Conservation (phyloP, 2,888 invertebrate species). For the Chirona hameri region DNA sequence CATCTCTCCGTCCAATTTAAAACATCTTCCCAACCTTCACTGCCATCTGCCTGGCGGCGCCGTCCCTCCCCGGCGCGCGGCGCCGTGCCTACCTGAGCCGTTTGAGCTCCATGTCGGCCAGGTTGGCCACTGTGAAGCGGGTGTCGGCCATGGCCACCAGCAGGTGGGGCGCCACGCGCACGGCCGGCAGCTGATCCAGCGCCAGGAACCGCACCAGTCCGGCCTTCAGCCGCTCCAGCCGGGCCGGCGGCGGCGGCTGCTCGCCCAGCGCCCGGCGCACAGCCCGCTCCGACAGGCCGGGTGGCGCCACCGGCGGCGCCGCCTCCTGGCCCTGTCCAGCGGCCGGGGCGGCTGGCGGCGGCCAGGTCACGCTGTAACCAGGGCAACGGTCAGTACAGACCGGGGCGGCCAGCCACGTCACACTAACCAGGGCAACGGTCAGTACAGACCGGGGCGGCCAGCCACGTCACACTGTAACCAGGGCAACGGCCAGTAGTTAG, state of each 20-base stretch:
- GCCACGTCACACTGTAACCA: no score
- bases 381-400: background rate
- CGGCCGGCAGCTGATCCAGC: constrained; percentile 69
- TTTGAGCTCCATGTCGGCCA: constrained; percentile 79
- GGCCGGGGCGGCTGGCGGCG: background rate
- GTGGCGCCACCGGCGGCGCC: constrained; percentile 3
- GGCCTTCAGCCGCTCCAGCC: constrained; percentile 76
- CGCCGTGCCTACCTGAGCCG: constrained; percentile 50
- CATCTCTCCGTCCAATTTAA: background rate
- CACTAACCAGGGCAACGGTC: no score
- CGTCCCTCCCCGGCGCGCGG: no score
- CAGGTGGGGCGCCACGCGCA: constrained; percentile 69
- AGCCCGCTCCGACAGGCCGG: constrained; percentile 3
- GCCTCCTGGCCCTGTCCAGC: background rate
- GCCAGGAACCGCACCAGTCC: constrained; percentile 78
- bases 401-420: no score
- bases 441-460: no score
- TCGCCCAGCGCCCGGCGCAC: background rate
- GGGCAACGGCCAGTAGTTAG: no score
- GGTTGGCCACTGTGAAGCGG: constrained; percentile 80
- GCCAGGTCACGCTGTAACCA: background rate
- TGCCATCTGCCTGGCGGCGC: no score
- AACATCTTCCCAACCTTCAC: background rate
- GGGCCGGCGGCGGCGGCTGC: constrained; percentile 53
- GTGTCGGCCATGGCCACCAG: constrained; percentile 86